A percentile compares a stretch with the other conserved stretches of the same genome.
phyloP scores from a whole-genome alignment of 2,797 vertebrate genomes.

The Enteromius radiatus region DNA sequence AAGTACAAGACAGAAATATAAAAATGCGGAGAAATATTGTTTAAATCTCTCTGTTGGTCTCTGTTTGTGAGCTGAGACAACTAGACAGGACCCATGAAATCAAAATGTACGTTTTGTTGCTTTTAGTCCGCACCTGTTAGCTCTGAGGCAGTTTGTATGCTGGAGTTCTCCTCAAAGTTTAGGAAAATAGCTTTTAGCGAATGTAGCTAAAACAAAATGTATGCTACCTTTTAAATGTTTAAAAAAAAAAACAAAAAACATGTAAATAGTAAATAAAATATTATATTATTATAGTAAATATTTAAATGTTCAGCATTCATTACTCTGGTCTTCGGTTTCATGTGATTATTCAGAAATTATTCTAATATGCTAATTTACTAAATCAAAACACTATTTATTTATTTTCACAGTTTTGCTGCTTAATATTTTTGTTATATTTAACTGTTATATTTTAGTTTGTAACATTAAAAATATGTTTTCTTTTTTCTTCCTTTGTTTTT shows the following conservation, averaged over 20 bases:
- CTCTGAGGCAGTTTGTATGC: background rate
- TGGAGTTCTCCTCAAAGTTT: background rate
- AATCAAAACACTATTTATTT: background rate
- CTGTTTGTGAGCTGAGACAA: background rate
- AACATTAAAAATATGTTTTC: background rate
- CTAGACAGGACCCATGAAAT: background rate
- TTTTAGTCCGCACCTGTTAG: constrained; percentile 2
- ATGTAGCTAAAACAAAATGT: background rate
- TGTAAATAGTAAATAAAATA: background rate
- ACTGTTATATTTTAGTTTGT: background rate
- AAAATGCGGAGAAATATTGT: background rate
- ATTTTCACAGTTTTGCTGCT: background rate
- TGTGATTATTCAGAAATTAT: background rate
- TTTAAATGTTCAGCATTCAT: background rate
- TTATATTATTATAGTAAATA: too few relatives aligned
- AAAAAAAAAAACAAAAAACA: too few relatives aligned
- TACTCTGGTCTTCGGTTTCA: background rate
- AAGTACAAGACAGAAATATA: constrained; percentile 27
- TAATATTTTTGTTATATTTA: background rate
- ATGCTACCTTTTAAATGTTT: background rate
- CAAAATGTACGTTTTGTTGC: background rate
- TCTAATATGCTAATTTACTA: background rate
- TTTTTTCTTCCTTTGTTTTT: too few relatives aligned
- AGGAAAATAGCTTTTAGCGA: background rate
- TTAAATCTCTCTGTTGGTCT: background rate